Conservation (phyloP, 2,888 invertebrate species). For the Auanema sp. region DNA sequence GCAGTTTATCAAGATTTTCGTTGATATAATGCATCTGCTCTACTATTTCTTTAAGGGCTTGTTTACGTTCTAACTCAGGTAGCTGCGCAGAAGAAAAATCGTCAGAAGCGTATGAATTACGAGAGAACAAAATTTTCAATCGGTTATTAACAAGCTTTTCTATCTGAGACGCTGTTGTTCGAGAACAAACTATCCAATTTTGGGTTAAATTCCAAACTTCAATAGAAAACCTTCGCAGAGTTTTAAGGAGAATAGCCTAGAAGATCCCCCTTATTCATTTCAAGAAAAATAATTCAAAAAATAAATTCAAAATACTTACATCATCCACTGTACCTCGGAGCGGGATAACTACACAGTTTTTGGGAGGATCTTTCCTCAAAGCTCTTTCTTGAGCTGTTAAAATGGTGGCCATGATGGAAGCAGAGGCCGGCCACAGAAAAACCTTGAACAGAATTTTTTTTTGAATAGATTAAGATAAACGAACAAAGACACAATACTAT, state of each 20-base stretch:
- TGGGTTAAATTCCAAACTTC: slow-evolving; percentile 51
- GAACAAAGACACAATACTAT: too few relatives aligned
- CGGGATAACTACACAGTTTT: neutral
- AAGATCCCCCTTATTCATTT: slow-evolving; percentile 1
- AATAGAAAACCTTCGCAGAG: slow-evolving; percentile 38
- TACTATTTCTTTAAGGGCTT: slow-evolving; percentile 22
- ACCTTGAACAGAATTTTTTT: too few relatives aligned
- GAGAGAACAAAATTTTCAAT: slow-evolving; percentile 32
- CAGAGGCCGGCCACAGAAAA: too few relatives aligned
- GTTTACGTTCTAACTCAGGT: slow-evolving; percentile 14
- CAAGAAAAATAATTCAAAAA: neutral
- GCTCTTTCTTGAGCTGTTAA: too few relatives aligned
- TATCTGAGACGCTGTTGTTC: slow-evolving; percentile 20
- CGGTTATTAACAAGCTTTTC: slow-evolving; percentile 32
- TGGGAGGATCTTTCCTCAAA: too few relatives aligned
- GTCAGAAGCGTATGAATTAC: slow-evolving; percentile 9
- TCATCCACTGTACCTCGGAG: slow-evolving; percentile 3
- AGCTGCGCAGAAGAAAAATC: slow-evolving; percentile 5
- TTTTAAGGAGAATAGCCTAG: slow-evolving; percentile 33
- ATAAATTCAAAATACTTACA: neutral
- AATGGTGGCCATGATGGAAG: too few relatives aligned
- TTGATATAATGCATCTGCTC: slow-evolving; percentile 22
- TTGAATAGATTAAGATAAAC: too few relatives aligned
- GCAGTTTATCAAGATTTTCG: slow-evolving; percentile 29
- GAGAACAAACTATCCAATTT: slow-evolving; percentile 37